Base-by-base conservation (phyloP, 2,888 invertebrate genomes). In the Ethmia dodecea region DNA sequence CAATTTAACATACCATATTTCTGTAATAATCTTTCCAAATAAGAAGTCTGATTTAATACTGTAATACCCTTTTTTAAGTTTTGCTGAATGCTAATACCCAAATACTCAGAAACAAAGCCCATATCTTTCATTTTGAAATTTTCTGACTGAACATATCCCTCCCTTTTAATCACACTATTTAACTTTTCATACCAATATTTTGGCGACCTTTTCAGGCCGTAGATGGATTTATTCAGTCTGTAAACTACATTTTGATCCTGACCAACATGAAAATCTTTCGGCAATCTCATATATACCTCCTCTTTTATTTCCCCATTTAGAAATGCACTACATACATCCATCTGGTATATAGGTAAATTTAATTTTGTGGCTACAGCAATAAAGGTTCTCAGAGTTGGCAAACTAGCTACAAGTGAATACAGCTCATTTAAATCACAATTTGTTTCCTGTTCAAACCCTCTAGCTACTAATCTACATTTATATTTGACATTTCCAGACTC, bases 201-300 rank as follows among this genome's bases (percentile, higher is more conserved):
- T 4, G 42, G 45, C n/a, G 45, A 45, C 2, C 38, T 44, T 30
- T 50, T 54, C 4, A 49, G 24, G 2, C 45, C 42, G 29, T 28
- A 40, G n/a, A 52, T 20, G 5, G 48, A 42, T 2, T 25, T 38
- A 24, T 42, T 34, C 16, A 45, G 25, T 20, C 41, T 41, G 5
- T 3, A 5, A 12, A 38, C 36, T 28, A 43, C 32, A 27, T 37
- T 40, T 20, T 35, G 33, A 16, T 37, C 18, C 9, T 25, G 9
- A n/a, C 28, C 28, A 11, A 13, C 2, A 25, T 38, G 39, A 11
- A 37, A 41, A 0, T 42, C 42, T 22, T 49, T 45, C 28, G 49
- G 49, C 18, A 45, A 43, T 13, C n/a, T 33, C 2, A 49, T 10
- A 22, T 37, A 45, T 1, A 49, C 43, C 33, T 27, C 18, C 25